Conservation (phyloP, 1,140 invertebrate species). For the Phortica variegata region DNA sequence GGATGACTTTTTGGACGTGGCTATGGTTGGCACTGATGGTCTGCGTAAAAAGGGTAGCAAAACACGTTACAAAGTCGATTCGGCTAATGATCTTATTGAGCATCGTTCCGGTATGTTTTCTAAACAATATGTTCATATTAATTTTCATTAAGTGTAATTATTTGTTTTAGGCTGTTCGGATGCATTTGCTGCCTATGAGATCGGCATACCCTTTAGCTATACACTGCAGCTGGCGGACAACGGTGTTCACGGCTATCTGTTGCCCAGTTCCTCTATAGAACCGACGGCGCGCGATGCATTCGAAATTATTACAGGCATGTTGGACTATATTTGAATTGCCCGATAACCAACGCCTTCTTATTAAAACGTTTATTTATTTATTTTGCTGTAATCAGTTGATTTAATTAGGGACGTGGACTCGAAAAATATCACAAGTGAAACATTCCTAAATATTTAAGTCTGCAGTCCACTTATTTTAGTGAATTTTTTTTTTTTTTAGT, state of each 20-base stretch:
- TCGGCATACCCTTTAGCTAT: constrained; percentile 72
- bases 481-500: too few relatives aligned
- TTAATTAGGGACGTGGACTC: too few relatives aligned
- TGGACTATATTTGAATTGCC: constrained; percentile 57
- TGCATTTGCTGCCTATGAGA: constrained; percentile 71
- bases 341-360: too few relatives aligned
- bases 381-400: too few relatives aligned
- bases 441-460: too few relatives aligned
- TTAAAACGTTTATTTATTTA: too few relatives aligned
- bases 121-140: not conserved
- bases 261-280: constrained; percentile 74
- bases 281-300: constrained; percentile 79
- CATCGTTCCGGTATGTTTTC: constrained; percentile 38
- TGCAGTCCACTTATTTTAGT: too few relatives aligned
- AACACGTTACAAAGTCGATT: constrained; percentile 48
- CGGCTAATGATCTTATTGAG: constrained; percentile 48
- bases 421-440: too few relatives aligned
- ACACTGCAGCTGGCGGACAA: constrained; percentile 76
- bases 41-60: constrained; percentile 48
- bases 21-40: constrained; percentile 50
- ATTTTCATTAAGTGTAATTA: not conserved
- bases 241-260: constrained; percentile 74
- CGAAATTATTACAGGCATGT: constrained; percentile 73
- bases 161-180: constrained; percentile 65
- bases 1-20: constrained; percentile 52